Evolutionary conservation across 2,113 vertebrate genomes (phyloP).

Genomic region (Echinops telfairi): DNA sequence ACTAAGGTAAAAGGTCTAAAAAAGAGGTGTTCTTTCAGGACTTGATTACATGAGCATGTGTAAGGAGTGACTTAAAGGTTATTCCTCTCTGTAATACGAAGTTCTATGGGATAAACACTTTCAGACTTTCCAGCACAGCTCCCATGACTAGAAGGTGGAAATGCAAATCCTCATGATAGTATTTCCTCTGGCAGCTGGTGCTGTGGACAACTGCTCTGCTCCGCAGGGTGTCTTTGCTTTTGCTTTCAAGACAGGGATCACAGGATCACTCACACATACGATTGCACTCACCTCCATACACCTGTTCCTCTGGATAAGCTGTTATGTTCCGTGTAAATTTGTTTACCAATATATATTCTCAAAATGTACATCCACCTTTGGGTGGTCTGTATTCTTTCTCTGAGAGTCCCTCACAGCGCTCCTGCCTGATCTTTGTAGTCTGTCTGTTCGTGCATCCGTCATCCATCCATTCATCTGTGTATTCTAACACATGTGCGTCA

Average conservation of each 20-base stretch:
- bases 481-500: conserved; percentile 81
- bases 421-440: conserved; percentile 84
- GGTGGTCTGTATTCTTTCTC: conserved; percentile 82
- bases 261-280: conserved; percentile 66
- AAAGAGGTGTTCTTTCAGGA: conserved; percentile 64
- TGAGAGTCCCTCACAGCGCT: conserved; percentile 85
- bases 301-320: conserved; percentile 54
- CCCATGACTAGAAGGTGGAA: conserved; percentile 74
- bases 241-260: conserved; percentile 80
- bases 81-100: conserved; percentile 55
- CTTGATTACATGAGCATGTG: conserved; percentile 74
- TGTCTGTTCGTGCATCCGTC: neutral
- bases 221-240: conserved; percentile 73
- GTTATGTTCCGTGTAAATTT: conserved; percentile 80
- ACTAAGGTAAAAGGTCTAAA: neutral
- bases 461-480: neutral
- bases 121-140: conserved; percentile 12
- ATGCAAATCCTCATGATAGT: conserved; percentile 71
- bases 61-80: conserved; percentile 65
- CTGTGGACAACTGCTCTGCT: conserved; percentile 87
- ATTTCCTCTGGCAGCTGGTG: conserved; percentile 87
- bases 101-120: conserved; percentile 63
- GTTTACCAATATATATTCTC: conserved; percentile 76
- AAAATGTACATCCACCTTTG: conserved; percentile 71
- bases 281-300: conserved; percentile 43